phyloP scores from a whole-genome alignment of 2,797 vertebrate species.

The Enteromius trimaculatus region DNA sequence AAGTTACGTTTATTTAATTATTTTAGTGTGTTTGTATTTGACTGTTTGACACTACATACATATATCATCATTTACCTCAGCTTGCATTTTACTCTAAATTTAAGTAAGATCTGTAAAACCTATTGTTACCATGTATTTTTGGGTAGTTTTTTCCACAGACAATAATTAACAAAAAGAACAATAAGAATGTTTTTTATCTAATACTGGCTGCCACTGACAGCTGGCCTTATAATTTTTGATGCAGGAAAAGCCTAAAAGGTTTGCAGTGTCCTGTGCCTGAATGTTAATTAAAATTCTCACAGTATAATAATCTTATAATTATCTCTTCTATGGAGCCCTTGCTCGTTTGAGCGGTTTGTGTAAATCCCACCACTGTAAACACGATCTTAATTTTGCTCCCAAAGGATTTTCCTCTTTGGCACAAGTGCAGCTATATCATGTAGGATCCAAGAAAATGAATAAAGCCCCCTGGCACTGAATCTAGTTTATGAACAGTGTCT shows the following conservation, averaged over 20 bases:
- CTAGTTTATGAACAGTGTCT: conserved; percentile 42
- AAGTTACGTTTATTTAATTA: neutral
- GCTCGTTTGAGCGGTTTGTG: conserved; percentile 42
- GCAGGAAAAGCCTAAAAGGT: conserved; percentile 20
- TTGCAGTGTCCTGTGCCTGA: conserved; percentile 30
- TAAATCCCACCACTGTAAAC: conserved; percentile 52
- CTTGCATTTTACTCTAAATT: neutral
- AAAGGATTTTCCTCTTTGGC: conserved; percentile 52
- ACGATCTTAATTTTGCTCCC: conserved; percentile 48
- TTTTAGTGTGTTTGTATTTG: neutral
- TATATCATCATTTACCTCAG: neutral
- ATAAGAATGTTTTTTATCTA: neutral
- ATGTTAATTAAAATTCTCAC: conserved; percentile 32
- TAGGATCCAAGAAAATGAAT: conserved; percentile 50
- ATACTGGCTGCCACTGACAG: conserved; percentile 10
- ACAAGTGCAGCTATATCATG: conserved; percentile 39
- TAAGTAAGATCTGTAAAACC: neutral
- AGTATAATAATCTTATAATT: conserved; percentile 51
- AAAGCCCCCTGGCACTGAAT: conserved; percentile 47
- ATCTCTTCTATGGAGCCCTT: conserved; percentile 43
- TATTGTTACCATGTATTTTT: neutral
- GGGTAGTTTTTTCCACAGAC: neutral
- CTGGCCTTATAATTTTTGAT: conserved; percentile 34
- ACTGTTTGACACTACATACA: neutral
- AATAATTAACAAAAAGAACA: neutral